Evolutionary conservation across 2,888 invertebrate species (phyloP).

Genomic region (Ophonus ardosiacus): DNA sequence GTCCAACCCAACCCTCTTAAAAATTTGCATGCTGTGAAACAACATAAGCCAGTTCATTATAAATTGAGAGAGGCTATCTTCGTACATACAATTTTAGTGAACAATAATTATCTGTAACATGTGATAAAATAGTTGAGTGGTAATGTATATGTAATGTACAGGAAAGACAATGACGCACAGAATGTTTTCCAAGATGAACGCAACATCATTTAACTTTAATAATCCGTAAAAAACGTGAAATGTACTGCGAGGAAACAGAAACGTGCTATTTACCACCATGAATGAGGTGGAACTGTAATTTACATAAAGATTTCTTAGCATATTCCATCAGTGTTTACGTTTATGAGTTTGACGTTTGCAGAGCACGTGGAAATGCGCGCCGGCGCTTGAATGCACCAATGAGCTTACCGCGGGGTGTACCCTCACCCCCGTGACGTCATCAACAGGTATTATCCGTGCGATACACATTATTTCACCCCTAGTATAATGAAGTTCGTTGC

Average conservation of each 20-base stretch:
- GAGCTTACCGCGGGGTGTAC: slow-evolving; percentile 7
- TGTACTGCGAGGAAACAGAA: slow-evolving; percentile 17
- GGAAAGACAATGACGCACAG: not conserved
- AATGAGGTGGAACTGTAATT: not conserved
- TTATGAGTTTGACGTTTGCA: slow-evolving; percentile 11
- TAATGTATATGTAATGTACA: not conserved
- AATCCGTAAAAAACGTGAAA: too few species aligned
- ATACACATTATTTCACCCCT: slow-evolving; percentile 46
- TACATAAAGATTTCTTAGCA: slow-evolving; percentile 4
- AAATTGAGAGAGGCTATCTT: too few species aligned
- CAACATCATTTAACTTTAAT: not conserved
- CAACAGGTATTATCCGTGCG: slow-evolving; percentile 54
- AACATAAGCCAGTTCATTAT: too few species aligned
- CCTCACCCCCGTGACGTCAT: slow-evolving; percentile 57
- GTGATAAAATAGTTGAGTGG: slow-evolving; percentile 18
- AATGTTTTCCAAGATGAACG: slow-evolving; percentile 7
- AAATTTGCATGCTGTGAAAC: too few species aligned
- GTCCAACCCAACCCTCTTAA: too few species aligned
- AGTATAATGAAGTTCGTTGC: slow-evolving; percentile 57
- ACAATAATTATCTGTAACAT: not conserved
- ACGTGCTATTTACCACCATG: not conserved
- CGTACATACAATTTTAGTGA: too few species aligned
- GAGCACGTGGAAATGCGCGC: slow-evolving; percentile 48
- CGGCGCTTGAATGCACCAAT: slow-evolving; percentile 35
- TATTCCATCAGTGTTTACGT: slow-evolving; percentile 14